Percentiles rank a stretch among this genome's conserved stretches.
Conservation (phyloP, 2,888 invertebrate genomes). For the Papilio elwesi region DNA sequence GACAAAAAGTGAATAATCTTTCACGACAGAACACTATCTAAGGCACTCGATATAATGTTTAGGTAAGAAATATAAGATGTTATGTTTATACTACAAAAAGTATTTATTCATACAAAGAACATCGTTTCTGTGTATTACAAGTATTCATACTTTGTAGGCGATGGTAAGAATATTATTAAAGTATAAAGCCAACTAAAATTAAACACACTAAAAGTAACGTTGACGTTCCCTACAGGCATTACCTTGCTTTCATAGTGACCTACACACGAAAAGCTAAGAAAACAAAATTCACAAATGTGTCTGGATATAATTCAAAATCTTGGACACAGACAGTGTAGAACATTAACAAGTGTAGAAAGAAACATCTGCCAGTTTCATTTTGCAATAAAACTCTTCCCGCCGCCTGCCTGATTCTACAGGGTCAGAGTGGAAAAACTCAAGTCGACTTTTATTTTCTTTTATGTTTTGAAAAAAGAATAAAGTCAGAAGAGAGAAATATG, state of each 20-base stretch:
- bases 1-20: too few relatives aligned
- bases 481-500: conserved; percentile 13
- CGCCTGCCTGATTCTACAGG: conserved; percentile 15
- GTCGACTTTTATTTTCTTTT: conserved; percentile 28
- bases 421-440: conserved; percentile 24
- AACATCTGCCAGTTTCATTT: conserved; percentile 30
- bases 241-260: background rate
- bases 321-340: conserved; percentile 2
- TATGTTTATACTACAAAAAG: too few relatives aligned
- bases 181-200: too few relatives aligned
- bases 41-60: too few relatives aligned
- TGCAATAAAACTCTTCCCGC: conserved; percentile 18
- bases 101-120: too few relatives aligned
- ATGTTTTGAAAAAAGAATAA: conserved; percentile 26
- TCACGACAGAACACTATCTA: too few relatives aligned
- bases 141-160: too few relatives aligned
- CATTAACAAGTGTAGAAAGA: conserved; percentile 21
- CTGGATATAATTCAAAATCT: background rate
- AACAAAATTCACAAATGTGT: conserved; percentile 8
- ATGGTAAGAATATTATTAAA: too few relatives aligned
- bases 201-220: too few relatives aligned
- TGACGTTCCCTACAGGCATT: too few relatives aligned
- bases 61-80: too few relatives aligned
- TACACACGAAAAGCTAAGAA: background rate
- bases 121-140: too few relatives aligned